Evolutionary conservation across 2,797 vertebrate genomes (phyloP).

Genomic region (Centropyge bicolor): DNA sequence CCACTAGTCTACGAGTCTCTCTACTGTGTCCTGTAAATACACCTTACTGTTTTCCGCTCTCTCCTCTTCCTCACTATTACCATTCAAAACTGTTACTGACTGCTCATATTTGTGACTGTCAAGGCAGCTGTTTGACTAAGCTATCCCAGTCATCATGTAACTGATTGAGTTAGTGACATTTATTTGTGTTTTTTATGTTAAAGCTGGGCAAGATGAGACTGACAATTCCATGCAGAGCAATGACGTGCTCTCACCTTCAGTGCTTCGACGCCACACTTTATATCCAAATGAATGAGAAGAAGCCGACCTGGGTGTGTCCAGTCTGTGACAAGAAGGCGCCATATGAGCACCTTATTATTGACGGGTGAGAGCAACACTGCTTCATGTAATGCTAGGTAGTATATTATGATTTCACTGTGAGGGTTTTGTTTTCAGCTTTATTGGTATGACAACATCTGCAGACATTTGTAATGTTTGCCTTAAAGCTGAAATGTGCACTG

Average conservation of each 20-base stretch:
- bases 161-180: background rate
- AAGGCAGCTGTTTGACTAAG: background rate
- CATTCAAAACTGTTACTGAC: background rate
- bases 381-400: background rate
- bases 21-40: slow-evolving; percentile 95
- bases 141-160: background rate
- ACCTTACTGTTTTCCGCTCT: background rate
- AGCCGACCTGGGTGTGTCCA: slow-evolving; percentile 98
- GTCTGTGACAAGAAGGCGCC: slow-evolving; percentile 99
- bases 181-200: slow-evolving; percentile 2
- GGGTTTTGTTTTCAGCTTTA: background rate
- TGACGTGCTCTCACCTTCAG: slow-evolving; percentile 98
- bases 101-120: background rate
- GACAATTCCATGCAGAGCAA: slow-evolving; percentile 93
- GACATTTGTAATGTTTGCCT: background rate
- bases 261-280: slow-evolving; percentile 98
- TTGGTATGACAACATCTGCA: background rate
- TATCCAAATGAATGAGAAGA: slow-evolving; percentile 99
- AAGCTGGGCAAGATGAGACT: slow-evolving; percentile 98
- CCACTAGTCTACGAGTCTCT: slow-evolving; percentile 97
- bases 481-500: background rate
- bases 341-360: slow-evolving; percentile 97
- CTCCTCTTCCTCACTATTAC: background rate
- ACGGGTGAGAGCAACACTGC: slow-evolving; percentile 88
- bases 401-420: background rate